Conservation (phyloP, 2,113 vertebrate genomes). For the Sprattus sprattus region DNA sequence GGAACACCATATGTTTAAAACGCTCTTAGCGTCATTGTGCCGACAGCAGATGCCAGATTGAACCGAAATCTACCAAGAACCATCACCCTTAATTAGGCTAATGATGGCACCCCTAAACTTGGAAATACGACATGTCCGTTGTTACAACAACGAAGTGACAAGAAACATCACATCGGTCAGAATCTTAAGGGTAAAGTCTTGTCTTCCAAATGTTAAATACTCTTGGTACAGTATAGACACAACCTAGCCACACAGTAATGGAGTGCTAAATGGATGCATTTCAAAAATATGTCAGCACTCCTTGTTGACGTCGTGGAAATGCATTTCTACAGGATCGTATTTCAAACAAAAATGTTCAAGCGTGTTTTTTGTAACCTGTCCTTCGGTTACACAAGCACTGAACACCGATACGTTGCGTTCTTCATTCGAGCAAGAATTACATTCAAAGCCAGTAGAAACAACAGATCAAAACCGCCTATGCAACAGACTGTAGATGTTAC, state of each 20-base stretch:
- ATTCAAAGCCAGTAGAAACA: background rate
- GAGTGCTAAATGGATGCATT: background rate
- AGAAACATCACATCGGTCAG: background rate
- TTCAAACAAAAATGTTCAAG: background rate
- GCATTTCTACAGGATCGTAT: background rate
- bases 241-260: background rate
- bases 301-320: background rate
- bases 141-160: too few species aligned
- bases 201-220: background rate
- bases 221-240: background rate
- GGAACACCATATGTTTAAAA: background rate
- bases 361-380: background rate
- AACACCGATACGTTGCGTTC: background rate
- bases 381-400: conserved; percentile 11
- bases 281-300: background rate
- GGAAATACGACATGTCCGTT: too few species aligned
- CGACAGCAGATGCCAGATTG: background rate
- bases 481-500: background rate
- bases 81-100: background rate
- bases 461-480: background rate
- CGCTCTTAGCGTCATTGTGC: background rate
- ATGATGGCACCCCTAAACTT: too few species aligned
- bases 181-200: background rate
- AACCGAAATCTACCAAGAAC: background rate
- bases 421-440: background rate